Conservation (phyloP, 2,113 vertebrate species). For the Muscicapa adusta region DNA sequence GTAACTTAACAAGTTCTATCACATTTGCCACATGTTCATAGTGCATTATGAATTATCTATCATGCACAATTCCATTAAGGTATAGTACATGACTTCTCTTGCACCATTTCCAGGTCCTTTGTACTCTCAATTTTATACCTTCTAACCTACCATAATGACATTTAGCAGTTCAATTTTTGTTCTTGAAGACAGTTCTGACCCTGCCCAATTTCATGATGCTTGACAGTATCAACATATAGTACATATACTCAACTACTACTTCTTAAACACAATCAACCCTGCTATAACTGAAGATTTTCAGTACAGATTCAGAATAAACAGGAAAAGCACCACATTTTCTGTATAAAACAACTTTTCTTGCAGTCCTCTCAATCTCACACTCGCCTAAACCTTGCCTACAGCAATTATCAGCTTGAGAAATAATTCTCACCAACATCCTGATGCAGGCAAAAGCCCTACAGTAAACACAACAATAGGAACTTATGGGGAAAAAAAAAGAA, state of each 20-base stretch:
- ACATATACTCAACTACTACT: not conserved
- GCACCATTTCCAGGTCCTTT: not conserved
- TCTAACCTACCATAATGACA: not conserved
- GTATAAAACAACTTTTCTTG: not conserved
- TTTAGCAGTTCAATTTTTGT: not conserved
- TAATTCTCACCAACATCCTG: not conserved
- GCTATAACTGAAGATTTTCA: not conserved
- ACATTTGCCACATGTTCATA: not conserved
- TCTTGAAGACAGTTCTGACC: not conserved
- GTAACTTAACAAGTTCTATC: not conserved
- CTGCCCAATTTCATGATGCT: not conserved
- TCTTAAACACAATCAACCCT: not conserved
- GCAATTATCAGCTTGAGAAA: not conserved
- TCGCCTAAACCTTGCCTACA: not conserved
- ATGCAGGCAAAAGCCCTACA: not conserved
- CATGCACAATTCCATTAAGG: not conserved
- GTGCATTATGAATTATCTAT: not conserved
- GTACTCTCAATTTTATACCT: not conserved
- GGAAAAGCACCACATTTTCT: not conserved
- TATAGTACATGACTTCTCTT: not conserved
- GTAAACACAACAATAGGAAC: not conserved
- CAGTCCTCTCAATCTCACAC: not conserved
- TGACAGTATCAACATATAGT: not conserved
- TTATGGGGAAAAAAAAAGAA: accelerated
- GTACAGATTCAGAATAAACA: not conserved